A percentile compares a stretch with the other conserved stretches of the same genome.
Evolutionary conservation across 1,140 invertebrate species (phyloP).

Genomic region (Ephestia elutella): DNA sequence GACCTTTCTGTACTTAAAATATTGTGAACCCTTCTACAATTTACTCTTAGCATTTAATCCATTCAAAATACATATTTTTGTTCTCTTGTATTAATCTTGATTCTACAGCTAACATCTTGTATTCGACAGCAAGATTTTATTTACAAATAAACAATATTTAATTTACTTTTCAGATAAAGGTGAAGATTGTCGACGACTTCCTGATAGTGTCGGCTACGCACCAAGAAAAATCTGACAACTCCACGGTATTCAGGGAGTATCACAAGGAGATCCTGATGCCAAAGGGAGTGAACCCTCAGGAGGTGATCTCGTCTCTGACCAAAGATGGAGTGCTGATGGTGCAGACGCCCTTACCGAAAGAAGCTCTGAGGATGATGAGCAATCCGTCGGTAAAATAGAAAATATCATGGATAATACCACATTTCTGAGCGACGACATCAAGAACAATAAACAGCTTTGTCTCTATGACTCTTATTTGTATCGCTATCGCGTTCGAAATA

Average conservation of each 20-base stretch:
- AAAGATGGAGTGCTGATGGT: constrained; percentile 80
- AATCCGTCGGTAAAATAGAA: background rate
- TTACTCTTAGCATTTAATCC: no score
- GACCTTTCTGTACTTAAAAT: no score
- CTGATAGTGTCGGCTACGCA: constrained; percentile 35
- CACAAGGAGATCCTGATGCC: constrained; percentile 63
- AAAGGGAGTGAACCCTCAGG: constrained; percentile 77
- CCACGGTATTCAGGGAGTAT: constrained; percentile 26
- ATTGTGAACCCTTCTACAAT: no score
- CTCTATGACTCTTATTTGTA: no score
- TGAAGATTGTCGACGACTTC: constrained; percentile 31
- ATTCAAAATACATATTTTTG: no score
- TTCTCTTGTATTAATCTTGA: no score
- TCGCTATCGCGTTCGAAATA: no score
- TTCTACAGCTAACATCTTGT: no score
- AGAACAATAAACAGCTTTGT: background rate
- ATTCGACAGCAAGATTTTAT: no score
- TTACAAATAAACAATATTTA: no score
- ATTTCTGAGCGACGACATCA: no score
- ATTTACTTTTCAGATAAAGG: constrained; percentile 28
- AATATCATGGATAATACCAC: background rate
- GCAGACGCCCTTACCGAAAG: constrained; percentile 74
- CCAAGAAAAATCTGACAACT: constrained; percentile 30
- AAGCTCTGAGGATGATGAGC: background rate
- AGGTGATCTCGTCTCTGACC: constrained; percentile 77